phyloP scores from a whole-genome alignment of 2,888 invertebrate species.

The Plagodis dolabraria region DNA sequence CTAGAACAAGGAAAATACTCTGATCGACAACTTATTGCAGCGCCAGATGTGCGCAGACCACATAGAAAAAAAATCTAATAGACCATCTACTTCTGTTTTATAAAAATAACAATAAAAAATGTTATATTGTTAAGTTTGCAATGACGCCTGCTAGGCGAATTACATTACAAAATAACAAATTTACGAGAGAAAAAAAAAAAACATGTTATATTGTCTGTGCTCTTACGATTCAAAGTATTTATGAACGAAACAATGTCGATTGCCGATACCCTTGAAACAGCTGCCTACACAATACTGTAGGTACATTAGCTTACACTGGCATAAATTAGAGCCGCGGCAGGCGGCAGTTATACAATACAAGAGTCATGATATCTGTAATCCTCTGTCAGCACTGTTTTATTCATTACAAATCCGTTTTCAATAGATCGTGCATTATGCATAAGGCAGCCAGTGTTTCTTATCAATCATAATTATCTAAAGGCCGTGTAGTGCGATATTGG shows the following conservation, averaged over 20 bases:
- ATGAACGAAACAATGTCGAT: background rate
- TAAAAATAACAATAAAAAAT: too few relatives aligned
- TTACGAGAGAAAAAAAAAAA: too few relatives aligned
- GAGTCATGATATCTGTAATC: slow-evolving; percentile 44
- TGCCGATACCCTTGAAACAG: background rate
- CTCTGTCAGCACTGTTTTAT: slow-evolving; percentile 48
- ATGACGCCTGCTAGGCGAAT: too few relatives aligned
- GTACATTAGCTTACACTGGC: slow-evolving; percentile 1
- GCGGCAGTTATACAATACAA: slow-evolving; percentile 23
- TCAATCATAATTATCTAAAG: slow-evolving; percentile 50
- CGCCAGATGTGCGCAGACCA: too few relatives aligned
- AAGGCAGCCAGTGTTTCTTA: slow-evolving; percentile 44
- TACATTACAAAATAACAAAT: too few relatives aligned
- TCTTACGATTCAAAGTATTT: too few relatives aligned
- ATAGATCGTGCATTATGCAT: slow-evolving; percentile 53
- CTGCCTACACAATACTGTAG: background rate
- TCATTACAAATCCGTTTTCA: slow-evolving; percentile 41
- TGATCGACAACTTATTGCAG: too few relatives aligned
- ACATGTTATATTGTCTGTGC: too few relatives aligned
- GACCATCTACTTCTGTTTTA: too few relatives aligned
- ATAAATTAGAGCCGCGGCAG: slow-evolving; percentile 7
- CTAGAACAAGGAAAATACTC: too few relatives aligned
- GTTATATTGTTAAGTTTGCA: too few relatives aligned
- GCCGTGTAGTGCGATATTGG: slow-evolving; percentile 15
- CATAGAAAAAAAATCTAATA: too few relatives aligned